Base-by-base conservation (phyloP, 1,140 invertebrate species). In the Apis cerana region DNA sequence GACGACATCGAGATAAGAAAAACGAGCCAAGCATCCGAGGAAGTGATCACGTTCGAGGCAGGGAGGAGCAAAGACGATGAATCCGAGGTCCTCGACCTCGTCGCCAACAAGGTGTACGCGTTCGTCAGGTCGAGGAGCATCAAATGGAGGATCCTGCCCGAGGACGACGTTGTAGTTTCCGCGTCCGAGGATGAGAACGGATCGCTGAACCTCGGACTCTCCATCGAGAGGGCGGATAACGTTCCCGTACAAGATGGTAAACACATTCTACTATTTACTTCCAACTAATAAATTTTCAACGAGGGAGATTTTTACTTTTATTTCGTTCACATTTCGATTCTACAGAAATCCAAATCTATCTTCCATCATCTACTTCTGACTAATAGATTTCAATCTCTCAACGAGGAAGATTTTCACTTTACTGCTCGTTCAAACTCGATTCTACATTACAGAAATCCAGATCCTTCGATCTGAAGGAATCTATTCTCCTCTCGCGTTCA, bases 1-100 rank as follows among this genome's bases (percentile, higher is more conserved):
- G 97, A 97, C 50, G 96, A 97, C 84, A 94, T 97, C 65, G 96
- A 97, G 91, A 96, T 98, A 69, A 96, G 96, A 12, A 96, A 97
- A 91, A 97, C 96, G n/a, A 95, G 96, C 69, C 93, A 93, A 64
- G 89, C 90, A 0, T 91, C 92, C 1, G 94, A 94, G 61, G 93
- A 94, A 33, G 90, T 91, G 13, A 89, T 93, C 11, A 91, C 89
- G 2, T 93, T 93, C 81, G 92, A 93, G 50, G 90, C 91, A 0
- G 92, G 90, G 0, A 91, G 93, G 15, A 92, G 92, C 75, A 93
- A 92, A n/a, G 92, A 94, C 12, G 95, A 97, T 21, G 97, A 97
- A 87, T 96, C 96, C 70, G 96, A 97, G 78, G 94, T 97, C 0
- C 95, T 96, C 23, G 94, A 96, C 87, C 91, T 97, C 2, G 95